Percentiles rank a stretch among this genome's conserved stretches.
Evolutionary conservation across 2,797 vertebrate species (phyloP).

Genomic region (Siniperca obscura): DNA sequence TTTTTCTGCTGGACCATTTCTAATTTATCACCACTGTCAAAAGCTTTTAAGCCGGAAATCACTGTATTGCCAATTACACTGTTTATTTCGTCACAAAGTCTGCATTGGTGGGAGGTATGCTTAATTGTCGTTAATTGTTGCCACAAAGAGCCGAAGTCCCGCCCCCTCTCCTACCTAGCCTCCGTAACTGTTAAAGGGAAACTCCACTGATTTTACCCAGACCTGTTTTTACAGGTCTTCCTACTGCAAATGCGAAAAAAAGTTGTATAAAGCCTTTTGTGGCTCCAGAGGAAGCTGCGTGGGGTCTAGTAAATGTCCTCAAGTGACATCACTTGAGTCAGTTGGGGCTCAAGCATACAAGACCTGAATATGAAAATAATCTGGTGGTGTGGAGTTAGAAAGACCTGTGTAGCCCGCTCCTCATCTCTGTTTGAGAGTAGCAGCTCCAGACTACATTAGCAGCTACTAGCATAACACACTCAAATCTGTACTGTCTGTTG

Average conservation of each 20-base stretch:
- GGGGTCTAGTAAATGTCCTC: no score
- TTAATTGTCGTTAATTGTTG: neutral
- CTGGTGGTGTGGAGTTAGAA: no score
- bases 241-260: neutral
- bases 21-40: neutral
- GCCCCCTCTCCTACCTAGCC: neutral
- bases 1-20: neutral
- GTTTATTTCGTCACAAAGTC: neutral
- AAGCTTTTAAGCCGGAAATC: no score
- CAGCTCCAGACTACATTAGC: neutral
- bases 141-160: neutral
- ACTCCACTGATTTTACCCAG: neutral
- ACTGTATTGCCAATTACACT: neutral
- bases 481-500: neutral
- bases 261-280: no score
- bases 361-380: no score
- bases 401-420: neutral
- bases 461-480: no score
- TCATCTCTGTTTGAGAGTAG: neutral
- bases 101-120: fast-evolving
- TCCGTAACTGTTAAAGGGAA: neutral
- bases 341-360: no score
- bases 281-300: no score
- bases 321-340: no score
- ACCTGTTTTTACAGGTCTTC: neutral